These are phyloP conservation scores for Dinoponera quadriceps DNA, from an alignment of 1,140 invertebrate genomes.

Conservation along the genomic window DNA sequence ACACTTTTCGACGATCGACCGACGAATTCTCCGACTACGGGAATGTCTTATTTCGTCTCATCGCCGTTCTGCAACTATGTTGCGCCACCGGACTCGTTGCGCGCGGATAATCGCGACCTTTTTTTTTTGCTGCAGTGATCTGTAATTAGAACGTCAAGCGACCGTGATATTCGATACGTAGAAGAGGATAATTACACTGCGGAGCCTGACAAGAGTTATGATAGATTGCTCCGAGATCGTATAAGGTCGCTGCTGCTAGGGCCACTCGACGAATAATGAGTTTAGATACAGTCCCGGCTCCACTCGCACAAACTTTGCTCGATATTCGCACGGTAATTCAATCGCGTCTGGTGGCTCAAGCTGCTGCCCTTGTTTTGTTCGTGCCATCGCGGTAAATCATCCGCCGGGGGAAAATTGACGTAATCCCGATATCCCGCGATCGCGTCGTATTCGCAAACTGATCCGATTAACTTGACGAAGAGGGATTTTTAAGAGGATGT, in stretches of 20 bases:
- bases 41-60: not conserved
- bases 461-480: no score
- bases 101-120: slow-evolving; percentile 1
- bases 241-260: slow-evolving; percentile 35
- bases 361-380: slow-evolving; percentile 6
- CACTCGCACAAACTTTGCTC: slow-evolving; percentile 35
- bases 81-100: slow-evolving; percentile 2
- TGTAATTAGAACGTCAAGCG: slow-evolving; percentile 10
- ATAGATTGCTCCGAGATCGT: slow-evolving; percentile 45
- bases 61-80: not conserved
- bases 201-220: slow-evolving; percentile 31
- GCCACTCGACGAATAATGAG: slow-evolving; percentile 32
- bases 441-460: no score
- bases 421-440: not conserved
- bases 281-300: slow-evolving; percentile 33
- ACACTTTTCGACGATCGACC: slow-evolving; percentile 18
- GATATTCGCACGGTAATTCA: slow-evolving; percentile 23
- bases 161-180: slow-evolving; percentile 19
- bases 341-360: slow-evolving; percentile 13
- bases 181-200: slow-evolving; percentile 37
- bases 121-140: slow-evolving; percentile 3
- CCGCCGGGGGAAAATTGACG: not conserved
- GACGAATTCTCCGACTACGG: not conserved
- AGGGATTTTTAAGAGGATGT: no score
- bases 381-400: slow-evolving; percentile 6